Evolutionary conservation across 2,888 invertebrate species (phyloP).

Genomic region (Stictocephala bisonia): DNA sequence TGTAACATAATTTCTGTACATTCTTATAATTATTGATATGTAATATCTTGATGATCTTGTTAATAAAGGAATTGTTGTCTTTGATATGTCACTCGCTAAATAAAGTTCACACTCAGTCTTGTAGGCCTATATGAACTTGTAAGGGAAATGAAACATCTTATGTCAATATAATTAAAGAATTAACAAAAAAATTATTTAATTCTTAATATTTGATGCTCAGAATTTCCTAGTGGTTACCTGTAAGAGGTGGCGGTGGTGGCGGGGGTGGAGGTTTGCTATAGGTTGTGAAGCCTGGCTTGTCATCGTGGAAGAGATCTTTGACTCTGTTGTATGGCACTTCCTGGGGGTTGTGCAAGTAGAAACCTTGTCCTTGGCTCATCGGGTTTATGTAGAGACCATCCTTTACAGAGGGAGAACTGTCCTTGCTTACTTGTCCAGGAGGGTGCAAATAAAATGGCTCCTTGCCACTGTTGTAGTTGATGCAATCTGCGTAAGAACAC

Average conservation of each 20-base stretch:
- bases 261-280: constrained; percentile 44
- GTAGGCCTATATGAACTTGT: too few relatives aligned
- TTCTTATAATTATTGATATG: too few relatives aligned
- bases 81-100: too few relatives aligned
- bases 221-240: constrained; percentile 34
- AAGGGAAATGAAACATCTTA: too few relatives aligned
- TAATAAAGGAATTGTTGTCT: too few relatives aligned
- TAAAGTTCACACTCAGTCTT: too few relatives aligned
- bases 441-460: constrained; percentile 84
- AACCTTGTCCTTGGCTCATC: constrained; percentile 79
- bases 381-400: constrained; percentile 89
- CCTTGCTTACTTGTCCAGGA: constrained; percentile 68
- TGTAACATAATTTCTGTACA: too few relatives aligned
- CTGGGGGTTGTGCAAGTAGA: constrained; percentile 87
- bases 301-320: constrained; percentile 78
- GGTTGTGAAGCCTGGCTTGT: constrained; percentile 38
- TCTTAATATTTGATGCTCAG: too few relatives aligned
- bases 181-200: too few relatives aligned
- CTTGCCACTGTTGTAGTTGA: constrained; percentile 67
- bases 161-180: too few relatives aligned
- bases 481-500: constrained; percentile 70
- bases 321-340: constrained; percentile 84
- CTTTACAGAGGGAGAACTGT: constrained; percentile 64
- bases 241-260: constrained; percentile 60
- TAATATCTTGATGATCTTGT: too few relatives aligned